These are phyloP conservation scores for Pogonophryne albipinna DNA, from an alignment of 2,797 vertebrate genomes.

Conservation along the genomic window DNA sequence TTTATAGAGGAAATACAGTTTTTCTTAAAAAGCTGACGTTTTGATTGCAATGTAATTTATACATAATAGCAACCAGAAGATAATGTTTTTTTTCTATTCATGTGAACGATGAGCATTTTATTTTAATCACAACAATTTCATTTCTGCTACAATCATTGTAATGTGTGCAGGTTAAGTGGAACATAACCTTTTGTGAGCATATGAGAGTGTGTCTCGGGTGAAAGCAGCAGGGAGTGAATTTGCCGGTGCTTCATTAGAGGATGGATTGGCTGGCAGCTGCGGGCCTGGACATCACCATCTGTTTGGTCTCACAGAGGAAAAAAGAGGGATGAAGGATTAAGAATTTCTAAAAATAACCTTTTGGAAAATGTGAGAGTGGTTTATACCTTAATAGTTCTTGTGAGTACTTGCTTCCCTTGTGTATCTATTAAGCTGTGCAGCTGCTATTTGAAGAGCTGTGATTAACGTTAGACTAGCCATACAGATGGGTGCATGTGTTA, in stretches of 20 bases:
- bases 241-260: conserved; percentile 56
- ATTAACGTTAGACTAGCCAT: conserved; percentile 42
- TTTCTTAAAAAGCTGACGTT: neutral
- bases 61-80: neutral
- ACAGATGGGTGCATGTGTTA: neutral
- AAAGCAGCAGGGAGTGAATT: conserved; percentile 30
- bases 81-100: conserved; percentile 7
- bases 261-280: conserved; percentile 62
- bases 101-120: conserved; percentile 16
- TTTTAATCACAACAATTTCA: conserved; percentile 31
- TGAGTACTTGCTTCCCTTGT: neutral
- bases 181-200: conserved; percentile 47
- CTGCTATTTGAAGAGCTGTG: conserved; percentile 30
- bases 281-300: conserved; percentile 62
- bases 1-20: neutral
- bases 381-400: neutral
- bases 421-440: conserved; percentile 46
- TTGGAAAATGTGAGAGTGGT: conserved; percentile 1
- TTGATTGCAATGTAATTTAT: neutral
- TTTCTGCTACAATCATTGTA: conserved; percentile 37
- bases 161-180: conserved; percentile 50
- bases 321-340: neutral
- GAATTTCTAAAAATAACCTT: neutral
- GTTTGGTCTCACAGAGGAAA: conserved; percentile 50
- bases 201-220: conserved; percentile 21